Conservation (phyloP, 2,113 vertebrate genomes). For the Antechinus stuartii region DNA sequence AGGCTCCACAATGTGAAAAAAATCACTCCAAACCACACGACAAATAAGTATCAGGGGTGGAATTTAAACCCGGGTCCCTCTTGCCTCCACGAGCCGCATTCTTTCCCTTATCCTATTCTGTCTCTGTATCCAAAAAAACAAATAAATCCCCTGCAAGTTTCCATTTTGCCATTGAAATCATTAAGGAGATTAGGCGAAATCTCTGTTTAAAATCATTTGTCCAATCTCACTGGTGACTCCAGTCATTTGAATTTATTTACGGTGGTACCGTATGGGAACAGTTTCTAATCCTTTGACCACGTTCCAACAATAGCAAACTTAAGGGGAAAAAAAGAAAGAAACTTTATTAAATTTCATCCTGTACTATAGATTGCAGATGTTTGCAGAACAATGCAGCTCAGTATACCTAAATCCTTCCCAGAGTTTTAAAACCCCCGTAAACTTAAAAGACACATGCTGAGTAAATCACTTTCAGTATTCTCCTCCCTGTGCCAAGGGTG, state of each 20-base stretch:
- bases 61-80: neutral
- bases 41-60: neutral
- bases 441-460: conserved; percentile 65
- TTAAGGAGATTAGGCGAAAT: conserved; percentile 31
- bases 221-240: conserved; percentile 48
- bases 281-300: conserved; percentile 74
- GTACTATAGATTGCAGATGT: conserved; percentile 73
- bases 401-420: conserved; percentile 61
- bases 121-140: neutral
- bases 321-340: conserved; percentile 6
- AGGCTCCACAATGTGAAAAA: neutral
- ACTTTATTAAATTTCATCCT: conserved; percentile 76
- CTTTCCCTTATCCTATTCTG: neutral
- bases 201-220: conserved; percentile 39
- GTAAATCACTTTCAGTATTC: conserved; percentile 70
- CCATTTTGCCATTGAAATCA: conserved; percentile 10
- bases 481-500: conserved; percentile 62
- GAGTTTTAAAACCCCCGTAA: conserved; percentile 60
- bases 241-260: conserved; percentile 69
- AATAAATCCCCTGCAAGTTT: neutral
- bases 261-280: conserved; percentile 51
- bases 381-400: conserved; percentile 48
- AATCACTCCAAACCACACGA: neutral
- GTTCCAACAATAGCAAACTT: conserved; percentile 71
- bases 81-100: neutral